These are phyloP conservation scores for Clarias platycephalus DNA, from an alignment of 2,797 vertebrate genomes.

Conservation along the genomic window DNA sequence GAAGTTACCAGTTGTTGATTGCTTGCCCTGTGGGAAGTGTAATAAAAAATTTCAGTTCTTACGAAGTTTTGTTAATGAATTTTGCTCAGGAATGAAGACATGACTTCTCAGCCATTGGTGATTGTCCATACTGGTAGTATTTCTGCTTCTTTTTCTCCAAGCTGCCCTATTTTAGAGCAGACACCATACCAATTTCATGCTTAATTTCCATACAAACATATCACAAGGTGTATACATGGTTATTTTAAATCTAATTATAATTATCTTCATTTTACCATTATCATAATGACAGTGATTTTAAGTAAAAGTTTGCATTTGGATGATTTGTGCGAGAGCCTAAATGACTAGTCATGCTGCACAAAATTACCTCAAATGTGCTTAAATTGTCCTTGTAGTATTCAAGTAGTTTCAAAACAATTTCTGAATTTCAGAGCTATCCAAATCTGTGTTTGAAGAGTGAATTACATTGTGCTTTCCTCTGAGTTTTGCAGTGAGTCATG, in stretches of 20 bases:
- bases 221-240: background rate
- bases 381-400: background rate
- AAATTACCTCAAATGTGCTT: background rate
- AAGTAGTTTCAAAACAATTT: background rate
- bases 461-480: background rate
- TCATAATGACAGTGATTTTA: background rate
- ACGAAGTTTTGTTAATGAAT: background rate
- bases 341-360: no score
- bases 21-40: constrained; percentile 48
- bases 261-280: background rate
- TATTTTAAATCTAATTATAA: no score
- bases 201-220: background rate
- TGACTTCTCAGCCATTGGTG: background rate
- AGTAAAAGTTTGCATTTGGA: background rate
- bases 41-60: constrained; percentile 56
- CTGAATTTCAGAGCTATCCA: background rate
- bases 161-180: background rate
- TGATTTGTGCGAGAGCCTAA: background rate
- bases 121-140: background rate
- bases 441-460: background rate
- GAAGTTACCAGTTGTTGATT: constrained; percentile 30
- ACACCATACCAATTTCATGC: background rate
- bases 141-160: background rate
- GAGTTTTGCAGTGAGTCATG: background rate
- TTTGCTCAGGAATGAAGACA: background rate